Conservation (phyloP, 2,888 invertebrate species). For the Rapana venosa region DNA sequence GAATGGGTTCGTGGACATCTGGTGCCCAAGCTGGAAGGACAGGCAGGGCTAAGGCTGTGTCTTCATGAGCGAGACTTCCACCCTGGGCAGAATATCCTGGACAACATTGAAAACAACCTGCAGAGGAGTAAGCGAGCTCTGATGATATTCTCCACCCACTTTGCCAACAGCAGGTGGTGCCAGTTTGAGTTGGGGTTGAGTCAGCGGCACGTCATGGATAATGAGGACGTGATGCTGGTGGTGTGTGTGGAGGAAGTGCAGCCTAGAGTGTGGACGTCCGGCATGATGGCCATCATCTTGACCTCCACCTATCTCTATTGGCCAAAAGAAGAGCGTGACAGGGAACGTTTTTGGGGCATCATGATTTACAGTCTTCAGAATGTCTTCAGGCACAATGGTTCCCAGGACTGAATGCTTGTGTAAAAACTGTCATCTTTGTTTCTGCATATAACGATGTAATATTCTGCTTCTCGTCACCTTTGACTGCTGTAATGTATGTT, state of each 20-base stretch:
- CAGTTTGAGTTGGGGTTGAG: conserved; percentile 54
- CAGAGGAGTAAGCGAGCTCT: conserved; percentile 84
- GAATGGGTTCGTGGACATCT: conserved; percentile 84
- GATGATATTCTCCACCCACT: conserved; percentile 83
- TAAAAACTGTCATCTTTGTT: no score
- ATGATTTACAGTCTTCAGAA: no score
- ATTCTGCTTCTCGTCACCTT: no score
- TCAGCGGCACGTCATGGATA: conserved; percentile 44
- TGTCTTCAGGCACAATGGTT: no score
- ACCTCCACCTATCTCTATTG: conserved; percentile 82
- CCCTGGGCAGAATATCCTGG: conserved; percentile 85
- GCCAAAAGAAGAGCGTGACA: neutral
- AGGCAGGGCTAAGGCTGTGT: conserved; percentile 78
- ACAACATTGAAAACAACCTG: conserved; percentile 86
- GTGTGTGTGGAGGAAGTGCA: conserved; percentile 85
- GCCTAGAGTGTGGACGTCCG: conserved; percentile 82
- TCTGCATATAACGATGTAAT: no score
- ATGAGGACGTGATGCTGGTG: conserved; percentile 79
- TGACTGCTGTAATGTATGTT: no score
- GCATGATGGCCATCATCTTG: conserved; percentile 84
- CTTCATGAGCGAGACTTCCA: conserved; percentile 86
- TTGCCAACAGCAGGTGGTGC: conserved; percentile 58
- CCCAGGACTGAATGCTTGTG: no score
- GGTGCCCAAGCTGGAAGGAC: conserved; percentile 83
- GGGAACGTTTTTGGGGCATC: no score